Base-by-base conservation (phyloP, 2,797 vertebrate genomes). In the Acridotheres tristis region DNA sequence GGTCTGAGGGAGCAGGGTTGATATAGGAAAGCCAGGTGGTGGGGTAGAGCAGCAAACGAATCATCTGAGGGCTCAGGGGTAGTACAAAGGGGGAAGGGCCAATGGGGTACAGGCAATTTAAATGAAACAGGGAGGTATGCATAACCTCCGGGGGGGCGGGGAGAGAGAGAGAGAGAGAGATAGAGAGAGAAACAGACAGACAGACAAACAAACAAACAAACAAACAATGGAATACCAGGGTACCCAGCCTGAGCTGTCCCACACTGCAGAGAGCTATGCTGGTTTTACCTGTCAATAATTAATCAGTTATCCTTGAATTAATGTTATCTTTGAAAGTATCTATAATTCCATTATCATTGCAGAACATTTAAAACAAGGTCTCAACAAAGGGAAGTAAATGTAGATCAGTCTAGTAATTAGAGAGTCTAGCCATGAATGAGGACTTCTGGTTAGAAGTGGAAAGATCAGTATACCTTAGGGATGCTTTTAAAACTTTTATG, bases 331-430 rank as follows among this genome's bases (percentile, higher is more conserved):
- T 67, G 38, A 59, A 57, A 61, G 21, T 7, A 65, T 5, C 61
- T 73, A 36, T n/a, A 59, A 8, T 48, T 30, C 26, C n/a, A 5
- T 34, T 55, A 5, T 40, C 73, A 7, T 13, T 45, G 58, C 25
- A 80, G 69, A 88, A 6, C 21, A 45, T 50, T 57, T 30, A 53
- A 30, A 50, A 26, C 21, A 48, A 53, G 50, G 74, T 61, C 66
- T 68, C 0, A 0, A 34, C 15, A 50, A 78, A 45, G 5, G 22
- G 38, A 65, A 25, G 34, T 8, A 54, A 81, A 50, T 4, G 32
- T 2, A 36, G 45, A 45, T 62, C 61, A 51, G 12, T 2, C 7
- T 3, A 6, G 45, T 6, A 45, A 36, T 6, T 11, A 57, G 40
- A 48, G 26, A 14, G 14, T 50, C 29, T 32, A 14, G 23, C n/a